Evolutionary conservation across 2,797 vertebrate genomes (phyloP), one percentile per base, ranked within the genome.

Genomic region (Hypotaenidia okinawae): DNA sequence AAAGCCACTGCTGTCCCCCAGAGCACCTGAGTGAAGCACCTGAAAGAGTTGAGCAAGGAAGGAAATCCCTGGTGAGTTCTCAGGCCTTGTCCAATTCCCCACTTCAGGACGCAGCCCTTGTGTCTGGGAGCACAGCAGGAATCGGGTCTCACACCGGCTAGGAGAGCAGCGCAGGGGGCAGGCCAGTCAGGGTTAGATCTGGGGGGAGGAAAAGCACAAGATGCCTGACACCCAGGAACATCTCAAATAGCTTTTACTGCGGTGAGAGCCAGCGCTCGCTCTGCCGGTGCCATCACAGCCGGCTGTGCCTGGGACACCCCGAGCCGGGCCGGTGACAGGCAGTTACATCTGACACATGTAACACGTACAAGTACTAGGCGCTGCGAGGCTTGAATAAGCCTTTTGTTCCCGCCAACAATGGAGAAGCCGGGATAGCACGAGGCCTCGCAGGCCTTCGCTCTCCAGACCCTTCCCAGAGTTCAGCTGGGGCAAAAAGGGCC

Each of bases 341-440:
- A 22, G 52, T 6, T 2, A 5, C 0, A 1, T 51, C 39, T 22
- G n/a, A 5, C 5, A 2, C 0, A n/a, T 3, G 43, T 11, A 49
- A 33, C 0, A 43, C 59, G 14, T 5, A 10, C 39, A 15, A 54
- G 54, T 0, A 16, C n/a, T 10, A n/a, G 30, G 33, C 33, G 39
- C 30, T 0, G 11, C 0, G 7, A 30, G 24, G 28, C 59, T 5
- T 9, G 2, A 74, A 32, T 0, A 24, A 13, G 24, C 14, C 9
- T 3, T 7, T 2, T 55, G 41, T 78, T 52, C 30, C 47, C 24
- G 19, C 16, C 39, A 24, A 0, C 17, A 80, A 18, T 0, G 10
- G 47, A 27, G 24, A 79, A 45, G n/a, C 2, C 32, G 28, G 12
- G n/a, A 57, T 0, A 55, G 16, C 28, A 27, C 35, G 16, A 61